A percentile compares a stretch with the other conserved stretches of the same genome.
phyloP scores from a whole-genome alignment of 2,888 invertebrate genomes.

The Synanthedon tipuliformis region DNA sequence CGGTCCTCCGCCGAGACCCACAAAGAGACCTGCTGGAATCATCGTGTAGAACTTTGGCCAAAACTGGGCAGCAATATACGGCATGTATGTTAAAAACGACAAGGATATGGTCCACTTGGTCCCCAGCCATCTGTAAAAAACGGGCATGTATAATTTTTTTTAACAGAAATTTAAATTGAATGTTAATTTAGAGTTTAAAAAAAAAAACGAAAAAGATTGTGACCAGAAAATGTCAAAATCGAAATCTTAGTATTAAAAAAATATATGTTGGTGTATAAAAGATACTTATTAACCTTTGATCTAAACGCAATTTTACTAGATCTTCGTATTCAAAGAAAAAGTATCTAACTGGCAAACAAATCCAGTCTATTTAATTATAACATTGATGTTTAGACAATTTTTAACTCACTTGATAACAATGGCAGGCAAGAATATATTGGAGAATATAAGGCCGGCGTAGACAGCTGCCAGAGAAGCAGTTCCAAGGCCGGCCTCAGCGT shows the following conservation, averaged over 20 bases:
- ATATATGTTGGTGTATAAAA: no score
- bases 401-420: conserved; percentile 55
- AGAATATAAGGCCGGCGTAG: conserved; percentile 61
- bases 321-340: no score
- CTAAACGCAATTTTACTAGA: no score
- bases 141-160: not conserved
- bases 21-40: conserved; percentile 72
- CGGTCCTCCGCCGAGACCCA: conserved; percentile 75
- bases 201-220: no score
- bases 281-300: no score
- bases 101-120: conserved; percentile 76
- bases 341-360: no score
- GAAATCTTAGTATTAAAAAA: no score
- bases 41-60: conserved; percentile 73
- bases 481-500: conserved; percentile 60
- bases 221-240: no score
- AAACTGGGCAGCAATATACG: conserved; percentile 77
- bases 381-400: not conserved
- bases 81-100: conserved; percentile 74
- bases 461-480: conserved; percentile 63
- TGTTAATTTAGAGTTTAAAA: no score
- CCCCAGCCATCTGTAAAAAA: conserved; percentile 66
- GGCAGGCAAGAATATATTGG: conserved; percentile 61
- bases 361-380: conserved; percentile 1
- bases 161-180: no score